Percentiles rank a stretch among this genome's conserved stretches.
Evolutionary conservation across 1,140 invertebrate genomes (phyloP).

Genomic region (Mercenaria mercenaria): DNA sequence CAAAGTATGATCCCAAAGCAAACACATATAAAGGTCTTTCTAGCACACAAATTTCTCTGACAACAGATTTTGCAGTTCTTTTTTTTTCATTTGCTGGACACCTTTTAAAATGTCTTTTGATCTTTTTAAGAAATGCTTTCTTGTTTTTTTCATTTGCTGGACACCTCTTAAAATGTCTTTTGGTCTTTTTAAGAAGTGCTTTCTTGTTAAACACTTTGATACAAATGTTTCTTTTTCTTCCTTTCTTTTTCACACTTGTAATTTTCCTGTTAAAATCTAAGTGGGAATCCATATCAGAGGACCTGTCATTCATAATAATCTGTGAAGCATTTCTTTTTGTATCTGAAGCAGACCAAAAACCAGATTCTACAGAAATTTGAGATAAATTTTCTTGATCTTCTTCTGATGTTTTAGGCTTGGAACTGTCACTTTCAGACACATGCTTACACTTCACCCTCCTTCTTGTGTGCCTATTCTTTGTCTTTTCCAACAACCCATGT

Average conservation of each 20-base stretch:
- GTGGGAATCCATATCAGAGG: too few relatives aligned
- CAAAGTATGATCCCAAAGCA: conserved; percentile 19
- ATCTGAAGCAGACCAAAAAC: neutral
- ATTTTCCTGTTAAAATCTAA: too few relatives aligned
- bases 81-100: neutral
- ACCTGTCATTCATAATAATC: too few relatives aligned
- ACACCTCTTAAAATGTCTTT: neutral
- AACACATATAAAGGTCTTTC: neutral
- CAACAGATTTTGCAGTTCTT: neutral
- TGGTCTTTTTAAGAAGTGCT: too few relatives aligned
- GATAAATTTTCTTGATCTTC: neutral
- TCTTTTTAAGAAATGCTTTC: too few relatives aligned
- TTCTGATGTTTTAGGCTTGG: neutral
- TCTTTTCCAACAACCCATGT: too few relatives aligned
- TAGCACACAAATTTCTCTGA: neutral
- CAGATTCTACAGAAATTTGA: neutral
- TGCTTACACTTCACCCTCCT: too few relatives aligned
- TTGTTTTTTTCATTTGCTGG: neutral
- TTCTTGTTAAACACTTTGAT: neutral
- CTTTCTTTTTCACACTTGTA: too few relatives aligned
- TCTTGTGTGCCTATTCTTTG: too few relatives aligned
- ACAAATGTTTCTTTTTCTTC: too few relatives aligned
- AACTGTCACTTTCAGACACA: too few relatives aligned
- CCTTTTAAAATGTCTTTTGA: neutral
- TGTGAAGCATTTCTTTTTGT: too few relatives aligned